phyloP scores from a whole-genome alignment of 2,797 vertebrate genomes.

The Neoniphon sammara region DNA sequence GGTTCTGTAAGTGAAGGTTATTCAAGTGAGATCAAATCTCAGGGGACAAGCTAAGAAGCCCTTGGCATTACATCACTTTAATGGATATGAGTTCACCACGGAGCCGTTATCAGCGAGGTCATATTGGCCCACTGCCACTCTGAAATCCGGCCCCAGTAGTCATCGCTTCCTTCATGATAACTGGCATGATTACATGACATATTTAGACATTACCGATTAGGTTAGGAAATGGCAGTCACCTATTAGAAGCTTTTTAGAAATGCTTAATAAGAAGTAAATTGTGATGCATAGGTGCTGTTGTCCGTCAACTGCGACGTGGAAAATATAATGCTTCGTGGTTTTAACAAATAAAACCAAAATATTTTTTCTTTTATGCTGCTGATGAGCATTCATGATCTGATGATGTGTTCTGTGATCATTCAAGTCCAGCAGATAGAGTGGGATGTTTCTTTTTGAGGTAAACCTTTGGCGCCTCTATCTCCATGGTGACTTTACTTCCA shows the following conservation, averaged over 20 bases:
- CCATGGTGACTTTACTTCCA: conserved; percentile 33
- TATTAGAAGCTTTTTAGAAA: conserved; percentile 59
- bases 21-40: conserved; percentile 33
- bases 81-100: conserved; percentile 50
- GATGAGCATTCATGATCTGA: conserved; percentile 39
- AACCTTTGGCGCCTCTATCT: conserved; percentile 34
- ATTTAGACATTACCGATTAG: conserved; percentile 66
- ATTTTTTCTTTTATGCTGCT: conserved; percentile 5
- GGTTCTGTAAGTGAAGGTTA: conserved; percentile 13
- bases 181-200: conserved; percentile 67
- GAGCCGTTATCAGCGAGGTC: conserved; percentile 50
- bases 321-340: conserved; percentile 31
- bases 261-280: conserved; percentile 26
- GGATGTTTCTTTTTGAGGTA: conserved; percentile 31
- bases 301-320: conserved; percentile 15
- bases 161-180: conserved; percentile 61
- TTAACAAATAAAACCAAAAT: conserved; percentile 18
- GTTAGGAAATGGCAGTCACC: conserved; percentile 51
- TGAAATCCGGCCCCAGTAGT: conserved; percentile 46
- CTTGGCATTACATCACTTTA: conserved; percentile 34
- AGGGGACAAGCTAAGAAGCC: conserved; percentile 31
- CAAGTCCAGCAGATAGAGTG: conserved; percentile 8
- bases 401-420: conserved; percentile 25
- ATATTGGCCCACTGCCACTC: conserved; percentile 40
- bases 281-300: conserved; percentile 2